Evolutionary conservation across 30 jellyfish, hydroid and myxozoan species (phyloP).

Genomic region (Nemopilema nomurai): DNA sequence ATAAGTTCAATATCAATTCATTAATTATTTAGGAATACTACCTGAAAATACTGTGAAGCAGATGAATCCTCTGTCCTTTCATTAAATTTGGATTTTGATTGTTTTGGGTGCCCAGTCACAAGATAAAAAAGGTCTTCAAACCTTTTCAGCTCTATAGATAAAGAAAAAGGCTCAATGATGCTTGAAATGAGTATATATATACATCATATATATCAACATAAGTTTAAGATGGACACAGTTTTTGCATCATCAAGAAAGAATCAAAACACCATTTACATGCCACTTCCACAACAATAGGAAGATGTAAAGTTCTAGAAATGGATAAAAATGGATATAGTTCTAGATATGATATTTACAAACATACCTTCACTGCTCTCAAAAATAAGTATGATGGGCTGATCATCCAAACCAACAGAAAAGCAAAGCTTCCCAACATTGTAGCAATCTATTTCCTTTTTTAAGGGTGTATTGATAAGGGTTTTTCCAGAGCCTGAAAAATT

Average conservation of each 20-base stretch:
- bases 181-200: too few species aligned
- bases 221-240: too few species aligned
- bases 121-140: conserved; percentile 43
- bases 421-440: conserved; percentile 59
- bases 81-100: conserved; percentile 50
- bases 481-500: conserved; percentile 28
- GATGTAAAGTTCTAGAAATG: too few species aligned
- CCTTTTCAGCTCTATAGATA: conserved; percentile 57
- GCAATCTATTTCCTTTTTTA: conserved; percentile 31
- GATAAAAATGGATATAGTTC: too few species aligned
- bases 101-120: conserved; percentile 35
- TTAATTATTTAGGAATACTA: too few species aligned
- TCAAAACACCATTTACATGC: too few species aligned
- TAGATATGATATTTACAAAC: not conserved
- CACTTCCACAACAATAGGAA: too few species aligned
- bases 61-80: conserved; percentile 94
- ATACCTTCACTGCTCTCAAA: conserved; percentile 57
- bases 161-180: too few species aligned
- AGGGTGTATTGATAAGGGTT: conserved; percentile 21
- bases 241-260: too few species aligned
- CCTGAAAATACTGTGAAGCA: conserved; percentile 97
- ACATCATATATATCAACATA: too few species aligned
- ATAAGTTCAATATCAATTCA: too few species aligned
- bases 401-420: conserved; percentile 34
- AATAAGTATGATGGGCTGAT: conserved; percentile 49